These are phyloP conservation scores for Hydroisotoma schaefferi DNA, from an alignment of 2,888 invertebrate genomes.

Conservation along the genomic window DNA sequence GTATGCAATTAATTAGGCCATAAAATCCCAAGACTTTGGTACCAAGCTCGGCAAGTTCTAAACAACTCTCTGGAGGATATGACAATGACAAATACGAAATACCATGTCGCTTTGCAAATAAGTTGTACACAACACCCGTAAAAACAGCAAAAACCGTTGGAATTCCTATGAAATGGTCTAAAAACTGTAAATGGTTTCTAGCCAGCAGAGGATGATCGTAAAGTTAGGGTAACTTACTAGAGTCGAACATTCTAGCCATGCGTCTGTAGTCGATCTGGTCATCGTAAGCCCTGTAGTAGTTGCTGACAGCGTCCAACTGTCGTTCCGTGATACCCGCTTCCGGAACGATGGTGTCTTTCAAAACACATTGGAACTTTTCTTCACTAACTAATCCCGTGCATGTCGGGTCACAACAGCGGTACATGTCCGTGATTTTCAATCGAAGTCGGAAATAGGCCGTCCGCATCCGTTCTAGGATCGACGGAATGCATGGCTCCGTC, in stretches of 20 bases:
- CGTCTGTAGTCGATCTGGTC: conserved; percentile 46
- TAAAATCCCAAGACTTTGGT: no score
- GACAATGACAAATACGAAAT: no score
- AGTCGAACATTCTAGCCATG: conserved; percentile 48
- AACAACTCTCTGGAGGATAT: no score
- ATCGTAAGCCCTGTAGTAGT: conserved; percentile 46
- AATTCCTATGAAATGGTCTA: no score
- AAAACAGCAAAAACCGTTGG: no score
- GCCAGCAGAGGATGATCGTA: no score
- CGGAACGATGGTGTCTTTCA: conserved; percentile 45
- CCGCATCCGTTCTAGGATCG: conserved; percentile 45
- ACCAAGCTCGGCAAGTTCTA: no score
- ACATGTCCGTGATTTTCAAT: conserved; percentile 44
- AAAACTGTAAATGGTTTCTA: no score
- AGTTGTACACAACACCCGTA: no score
- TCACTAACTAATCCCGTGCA: conserved; percentile 46
- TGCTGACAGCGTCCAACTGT: conserved; percentile 46
- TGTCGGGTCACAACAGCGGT: conserved; percentile 44
- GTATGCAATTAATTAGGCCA: no score
- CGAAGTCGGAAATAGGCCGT: conserved; percentile 46
- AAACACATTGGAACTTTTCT: conserved; percentile 44
- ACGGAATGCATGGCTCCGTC: conserved; percentile 47
- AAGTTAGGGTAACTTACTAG: conserved; percentile 39
- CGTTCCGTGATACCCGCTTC: conserved; percentile 46
- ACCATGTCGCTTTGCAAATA: no score